A percentile compares a stretch with the other conserved stretches of the same genome.
Evolutionary conservation across 1,140 invertebrate species (phyloP).

Genomic region (Bombus superbus): DNA sequence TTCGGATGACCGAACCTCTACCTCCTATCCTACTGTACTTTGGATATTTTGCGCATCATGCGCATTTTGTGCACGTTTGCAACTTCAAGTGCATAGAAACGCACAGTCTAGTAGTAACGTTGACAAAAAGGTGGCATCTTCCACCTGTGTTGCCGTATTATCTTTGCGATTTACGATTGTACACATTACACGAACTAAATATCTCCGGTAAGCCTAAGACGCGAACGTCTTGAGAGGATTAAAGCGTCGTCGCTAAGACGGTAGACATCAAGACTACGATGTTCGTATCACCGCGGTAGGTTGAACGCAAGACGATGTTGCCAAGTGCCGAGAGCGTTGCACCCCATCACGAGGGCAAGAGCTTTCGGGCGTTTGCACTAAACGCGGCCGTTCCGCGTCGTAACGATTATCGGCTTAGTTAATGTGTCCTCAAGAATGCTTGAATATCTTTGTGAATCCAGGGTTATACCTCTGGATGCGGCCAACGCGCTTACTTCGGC

Average conservation of each 20-base stretch:
- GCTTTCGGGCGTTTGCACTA: constrained; percentile 2
- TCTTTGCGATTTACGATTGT: neutral
- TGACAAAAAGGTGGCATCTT: too few relatives aligned
- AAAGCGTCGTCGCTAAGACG: too few relatives aligned
- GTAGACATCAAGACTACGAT: neutral
- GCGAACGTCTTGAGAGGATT: neutral
- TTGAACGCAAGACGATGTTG: neutral
- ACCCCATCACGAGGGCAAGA: neutral
- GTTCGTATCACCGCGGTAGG: neutral
- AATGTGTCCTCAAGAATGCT: constrained; percentile 42
- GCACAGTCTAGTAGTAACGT: too few relatives aligned
- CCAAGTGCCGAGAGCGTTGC: neutral
- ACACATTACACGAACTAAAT: neutral
- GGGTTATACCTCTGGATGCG: constrained; percentile 8
- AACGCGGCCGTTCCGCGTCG: constrained; percentile 10
- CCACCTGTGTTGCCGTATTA: neutral
- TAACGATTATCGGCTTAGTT: constrained; percentile 45
- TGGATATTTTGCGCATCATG: too few relatives aligned
- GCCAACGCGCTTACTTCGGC: neutral
- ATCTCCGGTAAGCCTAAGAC: neutral
- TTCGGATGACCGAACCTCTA: too few relatives aligned
- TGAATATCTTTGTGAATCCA: constrained; percentile 22
- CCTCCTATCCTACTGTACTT: too few relatives aligned
- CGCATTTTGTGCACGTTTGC: too few relatives aligned
- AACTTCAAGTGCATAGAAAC: too few relatives aligned